Base-by-base conservation (phyloP, 2,888 invertebrate genomes). In the Caenorhabditis sp. region DNA sequence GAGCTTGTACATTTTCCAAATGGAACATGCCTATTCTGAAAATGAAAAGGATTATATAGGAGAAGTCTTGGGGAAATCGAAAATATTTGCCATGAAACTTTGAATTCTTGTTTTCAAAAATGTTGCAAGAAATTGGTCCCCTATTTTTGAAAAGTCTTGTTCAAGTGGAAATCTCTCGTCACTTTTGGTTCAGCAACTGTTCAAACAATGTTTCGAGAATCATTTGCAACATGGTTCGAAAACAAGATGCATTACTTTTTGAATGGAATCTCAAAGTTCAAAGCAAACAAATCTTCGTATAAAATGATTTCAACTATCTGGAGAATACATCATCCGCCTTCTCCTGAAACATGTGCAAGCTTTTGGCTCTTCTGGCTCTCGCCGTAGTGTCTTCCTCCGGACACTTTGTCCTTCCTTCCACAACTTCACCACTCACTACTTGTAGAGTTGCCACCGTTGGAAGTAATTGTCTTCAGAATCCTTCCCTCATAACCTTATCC, bases 391-490 rank as follows among this genome's bases (percentile, higher is more conserved):
- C 47, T 4, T n/a, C 47, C 19, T 47, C 47, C 2, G 47, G 47
- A 19, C 47, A 47, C 10, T 19, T 47, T 10, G 4, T 19, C 19
- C 19, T 47, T 4, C 19, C 19, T 10, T 0, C 47, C 0, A 47
- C 47, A 19, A 19, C 47, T 19, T 47, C 47, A 19, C n/a, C 47
- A 19, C 24, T 51, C n/a, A 19, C 19, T 19, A 19, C 47, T 19
- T 47, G 47, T 47, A n/a, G 47, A n/a, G 47, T 47, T 47, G 47
- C 47, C 19, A 47, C 47, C 19, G 47, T 47, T 47, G 47, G 47
- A n/a, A 47, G 47, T 47, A 19, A 47, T 4, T 31, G 44, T n/a
- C 16, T 44, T 44, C 44, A 44, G 44, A 44, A 14, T 44, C 44
- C 14, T 7, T 14, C n/a, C n/a, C 5, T 44, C 14, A 0, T 26